Evolutionary conservation across 1,140 invertebrate genomes (phyloP), one percentile per base, ranked within the genome.

Genomic region (Diprion similis): DNA sequence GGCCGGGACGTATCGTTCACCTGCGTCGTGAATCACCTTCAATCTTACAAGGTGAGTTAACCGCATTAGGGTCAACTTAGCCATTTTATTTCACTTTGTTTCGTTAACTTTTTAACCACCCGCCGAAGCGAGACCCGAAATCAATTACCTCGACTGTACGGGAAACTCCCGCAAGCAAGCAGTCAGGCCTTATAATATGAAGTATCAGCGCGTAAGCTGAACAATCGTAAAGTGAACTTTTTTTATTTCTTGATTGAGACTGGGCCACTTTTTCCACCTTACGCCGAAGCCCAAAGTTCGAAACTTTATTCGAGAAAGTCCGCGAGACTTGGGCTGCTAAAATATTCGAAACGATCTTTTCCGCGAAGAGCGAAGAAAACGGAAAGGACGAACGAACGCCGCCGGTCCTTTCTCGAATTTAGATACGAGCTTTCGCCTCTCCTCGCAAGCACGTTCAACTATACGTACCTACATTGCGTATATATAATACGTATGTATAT

Each of bases 11-110:
- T 96, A 19, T 93, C 91, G 77, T 96, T 97, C 83, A 96, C 95
- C 10, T 97, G 96, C 82, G 93, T 95, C 71, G 95, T 97, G 75
- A 96, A 96, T 85, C 94, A 96, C 87, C 90, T 97, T 46, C 93
- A 94, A 70, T 87, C 89, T 74, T 97, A 95, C 88, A 94, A 94
- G 92, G 96, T 97, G 91, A 37, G 24, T 37, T 37, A 37, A 86
- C 0, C 24, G 24, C 24, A 37, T 1, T 6, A 37, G 2, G 24
- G 24, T 37, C 6, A 37, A 37, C 24, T 37, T 37, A 6, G 24
- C 24, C 24, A 37, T 37, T 37, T 37, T 37, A 37, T 37, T 37
- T 3, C 24, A 37, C 24, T 37, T 37, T 37, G 24, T 37, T 37
- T 37, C 24, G 24, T 37, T 37, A 37, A 37, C 24, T 6, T 37